These are phyloP conservation scores for Philereme transversata DNA, from an alignment of 2,888 invertebrate species.

Conservation along the genomic window DNA sequence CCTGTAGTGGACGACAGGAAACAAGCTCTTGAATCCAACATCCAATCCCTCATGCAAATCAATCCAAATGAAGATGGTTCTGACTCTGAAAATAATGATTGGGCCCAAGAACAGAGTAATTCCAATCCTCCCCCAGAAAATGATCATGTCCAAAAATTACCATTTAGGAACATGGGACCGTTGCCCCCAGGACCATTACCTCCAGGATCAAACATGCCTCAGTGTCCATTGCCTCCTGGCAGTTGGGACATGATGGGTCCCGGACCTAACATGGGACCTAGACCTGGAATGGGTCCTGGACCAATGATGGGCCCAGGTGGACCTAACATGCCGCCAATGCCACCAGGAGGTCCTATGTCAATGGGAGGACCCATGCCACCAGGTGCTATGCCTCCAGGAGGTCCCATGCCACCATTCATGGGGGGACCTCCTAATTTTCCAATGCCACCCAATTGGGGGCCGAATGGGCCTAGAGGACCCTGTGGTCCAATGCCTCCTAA, in stretches of 20 bases:
- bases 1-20: constrained; percentile 63
- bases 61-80: constrained; percentile 59
- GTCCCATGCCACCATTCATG: constrained; percentile 48
- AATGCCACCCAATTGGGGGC: constrained; percentile 75
- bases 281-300: constrained; percentile 41
- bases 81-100: constrained; percentile 54
- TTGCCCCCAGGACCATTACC: constrained; percentile 21
- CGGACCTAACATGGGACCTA: constrained; percentile 42
- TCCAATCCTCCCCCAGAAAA: constrained; percentile 53
- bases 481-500: constrained; percentile 58
- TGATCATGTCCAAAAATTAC: constrained; percentile 41
- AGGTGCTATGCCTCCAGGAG: constrained; percentile 12
- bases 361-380: constrained; percentile 33
- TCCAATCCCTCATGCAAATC: constrained; percentile 71
- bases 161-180: constrained; percentile 33
- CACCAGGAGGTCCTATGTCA: constrained; percentile 36
- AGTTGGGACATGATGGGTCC: constrained; percentile 38
- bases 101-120: constrained; percentile 58
- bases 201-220: constrained; percentile 42
- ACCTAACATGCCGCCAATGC: constrained; percentile 40
- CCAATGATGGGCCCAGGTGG: constrained; percentile 45
- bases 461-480: constrained; percentile 62
- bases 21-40: constrained; percentile 47
- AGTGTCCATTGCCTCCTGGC: constrained; percentile 47
- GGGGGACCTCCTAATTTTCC: constrained; percentile 69